Base-by-base conservation (phyloP, 1,140 invertebrate species). In the Atta cephalotes region DNA sequence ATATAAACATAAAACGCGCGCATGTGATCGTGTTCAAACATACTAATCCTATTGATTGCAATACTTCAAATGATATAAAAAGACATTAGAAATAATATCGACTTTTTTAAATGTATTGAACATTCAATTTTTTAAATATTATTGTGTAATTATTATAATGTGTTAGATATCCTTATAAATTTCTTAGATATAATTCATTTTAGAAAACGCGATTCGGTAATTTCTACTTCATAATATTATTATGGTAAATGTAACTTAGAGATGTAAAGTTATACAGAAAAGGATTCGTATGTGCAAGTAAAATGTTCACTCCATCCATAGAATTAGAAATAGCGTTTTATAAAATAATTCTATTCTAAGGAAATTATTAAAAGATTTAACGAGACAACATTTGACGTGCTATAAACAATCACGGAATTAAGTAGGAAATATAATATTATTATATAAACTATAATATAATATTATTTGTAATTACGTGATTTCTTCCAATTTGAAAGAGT, bases 261-360 rank as follows among this genome's bases (percentile, higher is more conserved):
- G 31, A 71, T 28, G 21, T 16, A 49, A 25, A 71, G 14, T 71
- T 31, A 2, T 39, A 5, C 5, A 18, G 16, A 7, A 7, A 6
- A 35, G 6, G 6, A 35, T 35, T 1, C 18, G 9, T 14, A 51
- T 3, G 2, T 74, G 28, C 71, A 31, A 53, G 18, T 74, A 31
- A 58, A 76, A 76, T 39, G 51, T 76, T 56, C 35, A 74, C 31
- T 74, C 25, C 25, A 31, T 21, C n/a, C 16, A n/a, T 28, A 56
- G 31, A 74, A 35, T 31, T 18, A 35, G 6, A 35, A 35, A 35
- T 14, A 49, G 4, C 4, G 4, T 53, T 53, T 53, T 53, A 53
- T 18, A 53, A 53, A 16, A 53, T 53, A 53, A 53, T 53, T 18
- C 14, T 53, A 39, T 39, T 49, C 4, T 14, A 16, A 5, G 0